Evolutionary conservation across 2,797 vertebrate genomes (phyloP).

Genomic region (Silurus aristotelis): DNA sequence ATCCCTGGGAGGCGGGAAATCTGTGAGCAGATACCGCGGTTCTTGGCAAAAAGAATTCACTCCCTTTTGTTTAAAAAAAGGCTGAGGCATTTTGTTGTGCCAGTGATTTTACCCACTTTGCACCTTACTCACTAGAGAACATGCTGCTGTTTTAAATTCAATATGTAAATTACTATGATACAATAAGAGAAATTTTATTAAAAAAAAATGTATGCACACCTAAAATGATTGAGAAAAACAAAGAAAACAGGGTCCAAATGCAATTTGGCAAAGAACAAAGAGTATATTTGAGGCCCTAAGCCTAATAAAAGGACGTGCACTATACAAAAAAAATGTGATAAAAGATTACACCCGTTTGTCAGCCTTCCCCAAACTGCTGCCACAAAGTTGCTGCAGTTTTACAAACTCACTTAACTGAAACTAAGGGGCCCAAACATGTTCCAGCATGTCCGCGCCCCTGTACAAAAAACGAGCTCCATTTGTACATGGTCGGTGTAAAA

Average conservation of each 20-base stretch:
- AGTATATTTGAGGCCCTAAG: background rate
- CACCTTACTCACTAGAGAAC: too few relatives aligned
- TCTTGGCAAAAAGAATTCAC: slow-evolving; percentile 29
- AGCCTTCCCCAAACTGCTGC: background rate
- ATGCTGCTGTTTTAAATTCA: background rate
- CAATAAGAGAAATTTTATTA: background rate
- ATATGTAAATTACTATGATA: background rate
- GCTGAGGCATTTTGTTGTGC: background rate
- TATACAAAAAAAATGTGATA: background rate
- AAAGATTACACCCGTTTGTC: background rate
- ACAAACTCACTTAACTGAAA: background rate
- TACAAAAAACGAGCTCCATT: background rate
- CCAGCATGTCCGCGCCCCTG: background rate
- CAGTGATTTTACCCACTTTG: slow-evolving; percentile 22
- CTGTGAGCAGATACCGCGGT: slow-evolving; percentile 49
- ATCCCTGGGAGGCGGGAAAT: slow-evolving; percentile 22
- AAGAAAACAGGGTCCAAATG: background rate
- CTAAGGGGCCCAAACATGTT: background rate
- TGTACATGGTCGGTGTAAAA: background rate
- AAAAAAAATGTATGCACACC: background rate
- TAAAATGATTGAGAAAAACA: background rate
- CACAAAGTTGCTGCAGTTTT: background rate
- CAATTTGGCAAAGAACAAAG: background rate
- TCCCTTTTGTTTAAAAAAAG: slow-evolving; percentile 13
- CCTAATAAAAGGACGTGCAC: background rate